phyloP scores from a whole-genome alignment of 2,797 vertebrate genomes.

The Eupleurogrammus muticus region DNA sequence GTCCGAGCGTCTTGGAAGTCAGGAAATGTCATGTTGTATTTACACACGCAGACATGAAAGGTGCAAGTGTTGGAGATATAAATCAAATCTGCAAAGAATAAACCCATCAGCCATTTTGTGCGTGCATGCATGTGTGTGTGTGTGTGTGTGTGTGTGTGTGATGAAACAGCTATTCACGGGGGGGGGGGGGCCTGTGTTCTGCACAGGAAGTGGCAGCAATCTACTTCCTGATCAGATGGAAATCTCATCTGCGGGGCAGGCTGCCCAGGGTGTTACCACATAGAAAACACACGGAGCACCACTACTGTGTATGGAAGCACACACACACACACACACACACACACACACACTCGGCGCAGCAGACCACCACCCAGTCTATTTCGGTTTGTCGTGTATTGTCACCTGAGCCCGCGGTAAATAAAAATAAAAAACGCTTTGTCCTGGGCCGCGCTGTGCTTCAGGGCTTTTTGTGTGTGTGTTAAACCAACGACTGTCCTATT shows the following conservation, averaged over 20 bases:
- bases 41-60: constrained; percentile 64
- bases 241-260: constrained; percentile 89
- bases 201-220: constrained; percentile 93
- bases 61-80: constrained; percentile 40
- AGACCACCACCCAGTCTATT: constrained; percentile 81
- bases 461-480: constrained; percentile 50
- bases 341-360: constrained; percentile 21
- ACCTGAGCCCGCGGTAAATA: constrained; percentile 73
- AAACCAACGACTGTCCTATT: constrained; percentile 42
- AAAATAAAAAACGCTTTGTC: constrained; percentile 76
- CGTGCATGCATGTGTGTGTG: constrained; percentile 26
- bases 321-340: constrained; percentile 48
- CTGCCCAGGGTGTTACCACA: constrained; percentile 77
- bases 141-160: constrained; percentile 13
- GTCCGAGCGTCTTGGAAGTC: constrained; percentile 53
- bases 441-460: constrained; percentile 47
- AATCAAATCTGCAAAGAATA: constrained; percentile 57
- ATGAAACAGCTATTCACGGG: constrained; percentile 47
- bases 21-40: constrained; percentile 65
- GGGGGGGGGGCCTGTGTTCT: constrained; percentile 72
- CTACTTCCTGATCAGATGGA: constrained; percentile 90
- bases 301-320: constrained; percentile 51
- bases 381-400: constrained; percentile 80
- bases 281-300: constrained; percentile 35
- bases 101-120: constrained; percentile 16